Base-by-base conservation (phyloP, 1,140 invertebrate species). In the Homarus americanus region DNA sequence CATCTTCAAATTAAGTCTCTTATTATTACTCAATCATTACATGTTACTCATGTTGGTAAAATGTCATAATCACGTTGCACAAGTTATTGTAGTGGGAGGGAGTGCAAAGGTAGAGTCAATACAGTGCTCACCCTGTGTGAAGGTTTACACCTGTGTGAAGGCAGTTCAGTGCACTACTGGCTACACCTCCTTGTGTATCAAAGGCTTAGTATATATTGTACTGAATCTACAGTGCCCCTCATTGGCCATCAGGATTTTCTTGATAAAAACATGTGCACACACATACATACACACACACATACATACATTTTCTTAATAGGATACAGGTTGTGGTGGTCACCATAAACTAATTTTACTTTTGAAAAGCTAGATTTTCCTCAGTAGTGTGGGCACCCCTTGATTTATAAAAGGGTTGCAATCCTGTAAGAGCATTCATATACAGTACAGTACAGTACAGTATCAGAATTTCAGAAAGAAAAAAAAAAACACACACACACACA, bases 231-330 rank as follows among this genome's bases (percentile, higher is more conserved):
- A 72, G 5, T n/a, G n/a, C n/a, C n/a, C n/a, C n/a, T n/a, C n/a
- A n/a, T n/a, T n/a, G n/a, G n/a, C n/a, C n/a, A n/a, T n/a, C n/a
- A n/a, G n/a, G n/a, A n/a, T n/a, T n/a, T n/a, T n/a, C n/a, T n/a
- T n/a, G n/a, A 75, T 75, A 75, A 32, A 75, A 32, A 75, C 32
- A 75, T 75, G 32, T 75, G 34, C 34, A 75, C 34, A 34, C 34
- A 34, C 24, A 75, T 75, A 34, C 24, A 75, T 34, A 75, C 24
- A 34, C 34, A 75, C 34, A 34, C 24, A 75, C 24, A 75, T 75
- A 34, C 24, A 63, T 63, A 63, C 24, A 41, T 79, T 12, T 80
- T n/a, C 17, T 28, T n/a, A n/a, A n/a, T n/a, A n/a, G n/a, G n/a
- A n/a, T n/a, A n/a, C n/a, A n/a, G n/a, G n/a, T n/a, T n/a, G n/a